A percentile compares a stretch with the other conserved stretches of the same genome.
phyloP scores from a whole-genome alignment of 2,888 invertebrate species.

The Seira musarum region DNA sequence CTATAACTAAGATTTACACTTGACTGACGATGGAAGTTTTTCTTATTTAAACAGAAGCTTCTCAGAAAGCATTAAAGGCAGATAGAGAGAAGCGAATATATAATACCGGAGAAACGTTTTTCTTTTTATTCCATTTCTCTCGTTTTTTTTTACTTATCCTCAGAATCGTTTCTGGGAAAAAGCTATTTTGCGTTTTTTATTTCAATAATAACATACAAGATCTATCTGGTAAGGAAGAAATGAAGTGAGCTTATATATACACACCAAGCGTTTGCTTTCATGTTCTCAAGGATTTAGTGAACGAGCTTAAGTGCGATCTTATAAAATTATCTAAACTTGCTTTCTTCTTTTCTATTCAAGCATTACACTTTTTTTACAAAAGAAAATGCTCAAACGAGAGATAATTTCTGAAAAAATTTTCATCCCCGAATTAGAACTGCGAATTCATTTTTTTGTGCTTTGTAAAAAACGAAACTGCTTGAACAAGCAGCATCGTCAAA shows the following conservation, averaged over 20 bases:
- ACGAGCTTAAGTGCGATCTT: conserved; percentile 29
- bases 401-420: not conserved
- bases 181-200: not conserved
- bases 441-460: not conserved
- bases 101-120: not conserved
- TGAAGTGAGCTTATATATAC: not conserved
- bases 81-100: too few species aligned
- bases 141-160: not conserved
- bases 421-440: not conserved
- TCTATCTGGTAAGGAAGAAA: too few species aligned
- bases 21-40: conserved; percentile 15
- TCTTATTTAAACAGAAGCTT: not conserved
- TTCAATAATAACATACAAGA: not conserved
- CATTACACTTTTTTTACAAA: not conserved
- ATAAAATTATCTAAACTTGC: conserved; percentile 15
- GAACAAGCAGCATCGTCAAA: not conserved
- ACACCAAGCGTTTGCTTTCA: not conserved
- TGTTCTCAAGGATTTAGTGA: conserved; percentile 10
- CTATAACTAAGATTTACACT: conserved; percentile 35
- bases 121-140: conserved; percentile 7
- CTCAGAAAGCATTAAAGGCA: not conserved
- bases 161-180: not conserved
- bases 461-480: too few species aligned
- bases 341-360: not conserved
- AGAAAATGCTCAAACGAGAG: not conserved